A percentile compares a stretch with the other conserved stretches of the same genome.
These are phyloP conservation scores for Cephalopterus ornatus DNA, from an alignment of 2,113 vertebrate genomes.

Conservation along the genomic window DNA sequence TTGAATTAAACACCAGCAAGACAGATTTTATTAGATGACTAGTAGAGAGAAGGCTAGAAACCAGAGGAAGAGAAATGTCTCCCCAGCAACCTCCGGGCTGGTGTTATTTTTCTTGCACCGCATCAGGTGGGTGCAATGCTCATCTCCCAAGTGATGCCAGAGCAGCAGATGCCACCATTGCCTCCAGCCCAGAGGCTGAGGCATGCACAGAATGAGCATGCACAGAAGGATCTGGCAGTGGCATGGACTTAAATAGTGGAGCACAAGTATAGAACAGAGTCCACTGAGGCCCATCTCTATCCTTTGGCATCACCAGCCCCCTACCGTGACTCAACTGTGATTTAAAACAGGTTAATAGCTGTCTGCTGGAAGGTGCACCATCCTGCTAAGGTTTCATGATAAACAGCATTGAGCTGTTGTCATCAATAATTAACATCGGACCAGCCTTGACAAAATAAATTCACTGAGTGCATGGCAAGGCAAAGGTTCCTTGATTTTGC, in stretches of 20 bases:
- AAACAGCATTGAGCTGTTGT: background rate
- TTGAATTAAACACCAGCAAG: constrained; percentile 41
- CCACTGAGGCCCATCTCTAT: background rate
- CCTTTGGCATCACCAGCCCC: background rate
- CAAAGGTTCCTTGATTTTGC: background rate
- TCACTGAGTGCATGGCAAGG: background rate
- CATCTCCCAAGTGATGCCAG: background rate
- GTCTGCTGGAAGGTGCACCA: background rate
- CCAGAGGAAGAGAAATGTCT: background rate
- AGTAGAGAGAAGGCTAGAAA: background rate
- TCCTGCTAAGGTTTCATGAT: background rate
- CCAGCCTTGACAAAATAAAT: background rate
- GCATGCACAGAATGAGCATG: rapidly evolving
- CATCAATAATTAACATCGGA: background rate
- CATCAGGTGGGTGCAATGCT: background rate
- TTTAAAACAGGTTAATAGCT: background rate
- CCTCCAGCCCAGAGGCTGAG: too few relatives aligned
- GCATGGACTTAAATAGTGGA: background rate
- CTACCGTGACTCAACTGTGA: rapidly evolving
- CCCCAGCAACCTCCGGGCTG: background rate
- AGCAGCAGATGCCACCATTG: background rate
- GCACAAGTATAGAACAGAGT: background rate
- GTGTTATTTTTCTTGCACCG: background rate
- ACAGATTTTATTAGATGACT: constrained; percentile 19
- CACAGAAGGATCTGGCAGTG: background rate